phyloP scores from a whole-genome alignment of 2,113 vertebrate species.

The Erythrolamprus reginae region DNA sequence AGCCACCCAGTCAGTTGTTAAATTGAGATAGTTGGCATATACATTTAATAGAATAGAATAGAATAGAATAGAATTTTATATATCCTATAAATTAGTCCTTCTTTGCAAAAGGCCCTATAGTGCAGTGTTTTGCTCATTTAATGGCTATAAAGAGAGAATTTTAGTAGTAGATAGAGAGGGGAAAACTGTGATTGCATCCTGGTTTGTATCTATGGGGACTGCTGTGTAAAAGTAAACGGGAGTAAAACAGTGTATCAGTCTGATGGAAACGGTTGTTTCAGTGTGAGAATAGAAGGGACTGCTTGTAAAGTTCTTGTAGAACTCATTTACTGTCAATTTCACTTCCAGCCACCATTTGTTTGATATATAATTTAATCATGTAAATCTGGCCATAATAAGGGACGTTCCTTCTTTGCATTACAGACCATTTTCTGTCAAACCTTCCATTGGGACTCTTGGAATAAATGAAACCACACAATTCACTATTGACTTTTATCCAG shows the following conservation, averaged over 20 bases:
- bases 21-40: too few species aligned
- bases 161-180: neutral
- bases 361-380: neutral
- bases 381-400: neutral
- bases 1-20: too few species aligned
- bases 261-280: neutral
- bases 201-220: neutral
- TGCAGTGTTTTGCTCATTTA: neutral
- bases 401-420: conserved; percentile 28
- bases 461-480: conserved; percentile 73
- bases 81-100: neutral
- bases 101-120: neutral
- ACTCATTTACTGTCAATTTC: neutral
- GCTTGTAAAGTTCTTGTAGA: neutral
- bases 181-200: neutral
- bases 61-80: too few species aligned
- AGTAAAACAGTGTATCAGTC: neutral
- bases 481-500: conserved; percentile 76
- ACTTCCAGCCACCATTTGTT: neutral
- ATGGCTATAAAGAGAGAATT: neutral
- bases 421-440: conserved; percentile 83
- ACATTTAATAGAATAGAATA: too few species aligned
- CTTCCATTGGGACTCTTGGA: conserved; percentile 65
- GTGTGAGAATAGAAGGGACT: neutral
- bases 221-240: neutral